phyloP scores from a whole-genome alignment of 2,797 vertebrate genomes.

The Tokudaia muenninki region DNA sequence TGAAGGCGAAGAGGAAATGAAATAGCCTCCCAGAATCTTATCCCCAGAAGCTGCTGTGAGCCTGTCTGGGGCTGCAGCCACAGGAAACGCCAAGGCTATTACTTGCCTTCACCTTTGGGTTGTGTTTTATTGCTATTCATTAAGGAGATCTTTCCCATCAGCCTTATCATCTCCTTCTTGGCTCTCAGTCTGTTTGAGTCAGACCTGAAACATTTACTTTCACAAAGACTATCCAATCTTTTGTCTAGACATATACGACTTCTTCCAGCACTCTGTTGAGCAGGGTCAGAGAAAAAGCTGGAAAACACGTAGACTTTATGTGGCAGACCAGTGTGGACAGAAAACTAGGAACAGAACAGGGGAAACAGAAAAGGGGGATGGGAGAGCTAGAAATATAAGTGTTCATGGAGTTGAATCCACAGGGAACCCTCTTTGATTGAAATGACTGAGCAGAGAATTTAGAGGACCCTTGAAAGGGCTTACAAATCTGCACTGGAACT shows the following conservation, averaged over 20 bases:
- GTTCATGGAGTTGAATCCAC: neutral
- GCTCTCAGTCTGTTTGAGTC: conserved; percentile 74
- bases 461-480: neutral
- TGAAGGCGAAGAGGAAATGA: conserved; percentile 65
- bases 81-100: conserved; percentile 56
- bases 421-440: neutral
- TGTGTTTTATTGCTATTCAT: conserved; percentile 69
- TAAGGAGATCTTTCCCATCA: conserved; percentile 73
- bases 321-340: neutral
- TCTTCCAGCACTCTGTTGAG: conserved; percentile 72
- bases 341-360: neutral
- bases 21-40: conserved; percentile 51
- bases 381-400: neutral
- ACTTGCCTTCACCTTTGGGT: conserved; percentile 65
- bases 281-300: conserved; percentile 36
- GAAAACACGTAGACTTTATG: neutral
- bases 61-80: conserved; percentile 61
- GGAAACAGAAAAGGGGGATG: neutral
- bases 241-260: conserved; percentile 79
- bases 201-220: conserved; percentile 77
- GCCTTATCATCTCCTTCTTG: conserved; percentile 78
- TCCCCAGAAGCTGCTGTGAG: neutral
- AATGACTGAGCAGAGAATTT: neutral
- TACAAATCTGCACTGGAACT: neutral
- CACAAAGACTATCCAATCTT: conserved; percentile 77